These are phyloP conservation scores for Labrus mixtus DNA, from an alignment of 2,113 vertebrate species.

Conservation along the genomic window DNA sequence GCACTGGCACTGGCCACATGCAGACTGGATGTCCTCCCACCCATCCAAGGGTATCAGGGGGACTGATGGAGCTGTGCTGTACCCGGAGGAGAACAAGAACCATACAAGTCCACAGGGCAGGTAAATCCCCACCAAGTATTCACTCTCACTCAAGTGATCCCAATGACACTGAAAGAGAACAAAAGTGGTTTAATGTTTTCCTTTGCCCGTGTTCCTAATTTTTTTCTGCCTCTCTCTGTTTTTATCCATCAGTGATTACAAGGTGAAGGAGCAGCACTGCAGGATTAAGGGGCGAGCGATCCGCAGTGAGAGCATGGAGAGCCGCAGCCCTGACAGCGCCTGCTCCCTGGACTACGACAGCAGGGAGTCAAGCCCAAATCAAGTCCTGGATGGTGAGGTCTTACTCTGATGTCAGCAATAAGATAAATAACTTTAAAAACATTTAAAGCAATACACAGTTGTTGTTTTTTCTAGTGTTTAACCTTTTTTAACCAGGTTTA, in stretches of 20 bases:
- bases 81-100: slow-evolving; percentile 84
- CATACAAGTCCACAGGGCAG: slow-evolving; percentile 77
- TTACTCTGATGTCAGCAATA: background rate
- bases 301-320: slow-evolving; percentile 81
- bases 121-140: slow-evolving; percentile 45
- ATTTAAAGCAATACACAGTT: background rate
- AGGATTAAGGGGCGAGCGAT: slow-evolving; percentile 77
- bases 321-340: slow-evolving; percentile 92
- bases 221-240: slow-evolving; percentile 9
- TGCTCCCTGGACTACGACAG: slow-evolving; percentile 93
- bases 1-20: slow-evolving; percentile 30
- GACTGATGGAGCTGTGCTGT: slow-evolving; percentile 84
- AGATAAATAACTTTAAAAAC: background rate
- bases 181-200: slow-evolving; percentile 20
- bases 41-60: slow-evolving; percentile 74
- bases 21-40: slow-evolving; percentile 65
- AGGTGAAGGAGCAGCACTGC: slow-evolving; percentile 84
- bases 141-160: slow-evolving; percentile 6
- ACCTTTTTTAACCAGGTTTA: background rate
- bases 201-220: slow-evolving; percentile 7
- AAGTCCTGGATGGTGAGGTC: slow-evolving; percentile 85
- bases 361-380: slow-evolving; percentile 89
- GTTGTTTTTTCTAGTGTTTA: too few relatives aligned
- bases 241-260: slow-evolving; percentile 83
- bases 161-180: slow-evolving; percentile 5